phyloP scores from a whole-genome alignment of 2,797 vertebrate genomes.

The Nannoperca obscura region DNA sequence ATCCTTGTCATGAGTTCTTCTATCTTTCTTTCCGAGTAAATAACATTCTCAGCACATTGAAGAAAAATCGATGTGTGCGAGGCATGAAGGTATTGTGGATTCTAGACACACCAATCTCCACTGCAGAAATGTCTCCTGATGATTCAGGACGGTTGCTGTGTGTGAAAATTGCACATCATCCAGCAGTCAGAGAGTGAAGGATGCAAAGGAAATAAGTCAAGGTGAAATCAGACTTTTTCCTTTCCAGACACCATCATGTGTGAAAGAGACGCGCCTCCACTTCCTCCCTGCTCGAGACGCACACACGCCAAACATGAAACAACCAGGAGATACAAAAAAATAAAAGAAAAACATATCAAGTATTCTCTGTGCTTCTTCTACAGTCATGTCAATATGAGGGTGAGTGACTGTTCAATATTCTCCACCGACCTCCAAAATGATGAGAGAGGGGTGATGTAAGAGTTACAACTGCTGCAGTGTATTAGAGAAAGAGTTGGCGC shows the following conservation, averaged over 20 bases:
- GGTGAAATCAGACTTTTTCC: conserved; percentile 66
- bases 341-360: conserved; percentile 49
- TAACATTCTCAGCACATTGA: conserved; percentile 70
- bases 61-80: conserved; percentile 74
- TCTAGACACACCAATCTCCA: conserved; percentile 68
- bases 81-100: conserved; percentile 73
- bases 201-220: conserved; percentile 73
- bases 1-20: conserved; percentile 51
- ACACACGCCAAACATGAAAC: conserved; percentile 36
- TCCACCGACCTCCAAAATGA: conserved; percentile 75
- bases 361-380: conserved; percentile 63
- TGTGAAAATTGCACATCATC: conserved; percentile 73
- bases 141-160: conserved; percentile 68
- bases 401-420: conserved; percentile 81
- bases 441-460: conserved; percentile 71
- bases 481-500: conserved; percentile 60
- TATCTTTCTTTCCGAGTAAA: conserved; percentile 66
- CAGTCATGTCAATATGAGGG: conserved; percentile 74
- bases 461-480: conserved; percentile 79
- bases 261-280: conserved; percentile 35
- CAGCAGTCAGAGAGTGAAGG: conserved; percentile 52
- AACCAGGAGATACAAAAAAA: conserved; percentile 40
- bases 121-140: conserved; percentile 73
- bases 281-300: conserved; percentile 29
- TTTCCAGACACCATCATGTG: conserved; percentile 28